A percentile compares a stretch with the other conserved stretches of the same genome.
Evolutionary conservation across 1,140 invertebrate genomes (phyloP).

Genomic region (Sesamia nonagrioides): DNA sequence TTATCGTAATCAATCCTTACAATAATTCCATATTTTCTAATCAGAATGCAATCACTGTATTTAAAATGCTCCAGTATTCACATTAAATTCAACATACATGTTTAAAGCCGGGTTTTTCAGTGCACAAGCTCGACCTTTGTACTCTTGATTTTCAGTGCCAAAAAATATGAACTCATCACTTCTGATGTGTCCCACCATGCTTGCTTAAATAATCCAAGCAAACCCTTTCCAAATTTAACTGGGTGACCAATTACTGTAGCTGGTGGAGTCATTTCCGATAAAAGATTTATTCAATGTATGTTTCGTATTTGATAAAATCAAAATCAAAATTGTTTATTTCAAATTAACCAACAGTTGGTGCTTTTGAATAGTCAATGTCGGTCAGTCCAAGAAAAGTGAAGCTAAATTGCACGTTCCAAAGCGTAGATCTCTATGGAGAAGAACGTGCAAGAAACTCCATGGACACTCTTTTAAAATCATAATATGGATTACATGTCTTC

Average conservation of each 20-base stretch:
- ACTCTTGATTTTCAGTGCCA: conserved; percentile 87
- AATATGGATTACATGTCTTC: too few relatives aligned
- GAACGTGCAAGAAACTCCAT: too few relatives aligned
- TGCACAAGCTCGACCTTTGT: conserved; percentile 71
- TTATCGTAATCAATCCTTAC: too few relatives aligned
- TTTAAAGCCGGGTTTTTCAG: conserved; percentile 74
- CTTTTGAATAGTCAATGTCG: too few relatives aligned
- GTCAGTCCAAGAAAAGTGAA: too few relatives aligned
- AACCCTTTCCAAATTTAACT: conserved; percentile 69
- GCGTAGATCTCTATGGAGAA: too few relatives aligned
- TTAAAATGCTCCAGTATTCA: background rate
- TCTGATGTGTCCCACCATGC: conserved; percentile 89
- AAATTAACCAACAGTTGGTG: too few relatives aligned
- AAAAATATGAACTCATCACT: conserved; percentile 84
- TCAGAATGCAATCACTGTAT: background rate
- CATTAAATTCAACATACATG: conserved; percentile 54
- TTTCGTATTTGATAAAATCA: too few relatives aligned
- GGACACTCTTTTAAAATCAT: too few relatives aligned
- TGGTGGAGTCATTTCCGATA: conserved; percentile 63
- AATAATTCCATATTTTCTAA: conserved; percentile 2
- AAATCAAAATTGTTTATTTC: too few relatives aligned
- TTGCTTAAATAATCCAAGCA: conserved; percentile 82
- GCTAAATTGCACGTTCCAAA: too few relatives aligned
- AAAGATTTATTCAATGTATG: background rate
- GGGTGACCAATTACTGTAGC: conserved; percentile 73